These are phyloP conservation scores for Channa striata DNA, from an alignment of 2,797 vertebrate genomes.

Conservation along the genomic window DNA sequence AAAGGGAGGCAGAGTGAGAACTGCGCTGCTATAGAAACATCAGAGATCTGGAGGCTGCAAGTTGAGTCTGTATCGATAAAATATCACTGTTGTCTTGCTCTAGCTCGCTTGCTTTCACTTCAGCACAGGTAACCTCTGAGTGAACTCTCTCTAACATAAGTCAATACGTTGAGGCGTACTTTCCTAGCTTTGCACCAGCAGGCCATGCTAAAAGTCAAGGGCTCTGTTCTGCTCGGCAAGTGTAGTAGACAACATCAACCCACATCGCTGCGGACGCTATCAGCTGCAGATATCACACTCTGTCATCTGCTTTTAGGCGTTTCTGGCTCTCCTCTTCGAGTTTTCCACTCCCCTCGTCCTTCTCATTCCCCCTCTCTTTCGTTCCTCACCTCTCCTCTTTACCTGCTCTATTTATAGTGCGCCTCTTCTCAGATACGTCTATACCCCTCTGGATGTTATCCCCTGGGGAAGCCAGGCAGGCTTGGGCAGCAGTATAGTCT, in stretches of 20 bases:
- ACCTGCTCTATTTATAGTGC: slow-evolving; percentile 78
- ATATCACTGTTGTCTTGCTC: slow-evolving; percentile 58
- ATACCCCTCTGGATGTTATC: slow-evolving; percentile 62
- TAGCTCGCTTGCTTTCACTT: slow-evolving; percentile 27
- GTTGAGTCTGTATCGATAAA: slow-evolving; percentile 67
- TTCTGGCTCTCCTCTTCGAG: slow-evolving; percentile 28
- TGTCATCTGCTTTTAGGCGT: slow-evolving; percentile 49
- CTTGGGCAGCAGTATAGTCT: slow-evolving; percentile 67
- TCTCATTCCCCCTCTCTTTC: slow-evolving; percentile 12
- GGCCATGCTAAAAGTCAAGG: slow-evolving; percentile 17
- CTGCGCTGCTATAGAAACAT: slow-evolving; percentile 41
- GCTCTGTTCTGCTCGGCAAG: slow-evolving; percentile 27
- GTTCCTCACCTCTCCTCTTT: slow-evolving; percentile 65
- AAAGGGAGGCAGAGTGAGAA: slow-evolving; percentile 44
- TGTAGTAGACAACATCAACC: slow-evolving; percentile 35
- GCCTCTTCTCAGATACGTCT: slow-evolving; percentile 58
- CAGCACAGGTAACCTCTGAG: slow-evolving; percentile 58
- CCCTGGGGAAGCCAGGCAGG: slow-evolving; percentile 67
- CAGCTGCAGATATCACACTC: slow-evolving; percentile 33
- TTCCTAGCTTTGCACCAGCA: slow-evolving; percentile 36
- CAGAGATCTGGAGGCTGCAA: slow-evolving; percentile 46
- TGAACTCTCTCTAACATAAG: slow-evolving; percentile 65
- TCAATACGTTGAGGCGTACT: slow-evolving; percentile 65
- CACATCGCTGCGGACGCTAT: slow-evolving; percentile 37
- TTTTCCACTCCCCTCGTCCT: slow-evolving; percentile 24